Evolutionary conservation across 1,140 invertebrate species (phyloP).

Genomic region (Procambarus clarkii): DNA sequence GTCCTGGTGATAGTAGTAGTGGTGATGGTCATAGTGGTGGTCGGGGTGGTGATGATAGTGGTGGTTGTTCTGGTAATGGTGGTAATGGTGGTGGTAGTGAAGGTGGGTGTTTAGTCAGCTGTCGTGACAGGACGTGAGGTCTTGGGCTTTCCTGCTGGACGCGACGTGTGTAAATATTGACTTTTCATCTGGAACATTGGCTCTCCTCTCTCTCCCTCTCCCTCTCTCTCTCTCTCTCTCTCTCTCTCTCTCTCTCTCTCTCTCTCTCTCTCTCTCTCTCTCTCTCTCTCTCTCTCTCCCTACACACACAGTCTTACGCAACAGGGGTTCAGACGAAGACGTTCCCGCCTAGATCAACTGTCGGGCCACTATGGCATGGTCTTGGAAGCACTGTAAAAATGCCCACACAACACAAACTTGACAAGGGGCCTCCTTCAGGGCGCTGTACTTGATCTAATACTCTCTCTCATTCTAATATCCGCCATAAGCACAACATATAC

Average conservation of each 20-base stretch:
- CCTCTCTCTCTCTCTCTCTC: not conserved
- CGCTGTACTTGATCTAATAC: too few species aligned
- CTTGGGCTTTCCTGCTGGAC: not conserved
- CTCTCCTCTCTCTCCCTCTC: not conserved
- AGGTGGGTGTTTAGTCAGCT: not conserved
- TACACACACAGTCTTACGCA: not conserved
- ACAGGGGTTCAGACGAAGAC: too few species aligned
- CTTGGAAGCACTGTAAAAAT: too few species aligned
- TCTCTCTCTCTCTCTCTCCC: conserved; percentile 18
- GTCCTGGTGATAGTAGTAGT: too few species aligned
- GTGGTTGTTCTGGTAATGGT: not conserved
- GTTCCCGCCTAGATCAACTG: too few species aligned
- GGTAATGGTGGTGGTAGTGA: not conserved
- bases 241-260: not conserved
- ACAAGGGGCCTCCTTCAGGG: not conserved
- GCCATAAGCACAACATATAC: too few species aligned
- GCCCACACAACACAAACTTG: not conserved
- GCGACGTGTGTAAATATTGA: not conserved
- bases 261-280: conserved; percentile 8
- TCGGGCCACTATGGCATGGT: too few species aligned
- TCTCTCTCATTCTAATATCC: too few species aligned
- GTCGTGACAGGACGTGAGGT: not conserved
- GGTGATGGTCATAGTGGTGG: not conserved
- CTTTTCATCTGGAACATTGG: conserved; percentile 15
- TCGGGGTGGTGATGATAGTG: not conserved